Evolutionary conservation across 2,113 vertebrate species (phyloP).

Genomic region (Anseranas semipalmata): DNA sequence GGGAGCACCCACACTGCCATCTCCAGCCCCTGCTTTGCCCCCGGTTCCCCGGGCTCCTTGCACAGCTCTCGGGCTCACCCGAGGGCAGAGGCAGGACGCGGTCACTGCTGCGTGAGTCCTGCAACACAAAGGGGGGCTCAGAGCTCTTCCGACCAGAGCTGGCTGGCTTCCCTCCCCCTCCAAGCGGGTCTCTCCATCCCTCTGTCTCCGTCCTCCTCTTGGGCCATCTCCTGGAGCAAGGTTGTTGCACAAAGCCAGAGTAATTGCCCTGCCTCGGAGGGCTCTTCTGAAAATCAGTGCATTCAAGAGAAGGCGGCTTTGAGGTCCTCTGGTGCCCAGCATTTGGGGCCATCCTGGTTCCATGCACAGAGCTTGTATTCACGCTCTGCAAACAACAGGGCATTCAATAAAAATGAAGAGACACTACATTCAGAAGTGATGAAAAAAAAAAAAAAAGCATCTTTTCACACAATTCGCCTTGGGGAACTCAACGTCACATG

Average conservation of each 20-base stretch:
- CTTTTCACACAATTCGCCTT: conserved; percentile 22
- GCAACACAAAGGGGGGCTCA: not conserved
- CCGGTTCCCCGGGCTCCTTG: not conserved
- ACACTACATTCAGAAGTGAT: conserved; percentile 22
- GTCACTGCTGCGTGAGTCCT: not conserved
- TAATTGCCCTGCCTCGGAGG: not conserved
- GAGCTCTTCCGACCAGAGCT: not conserved
- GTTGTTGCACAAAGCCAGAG: not conserved
- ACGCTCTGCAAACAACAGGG: not conserved
- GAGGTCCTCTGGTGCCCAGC: not conserved
- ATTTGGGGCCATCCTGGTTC: not conserved
- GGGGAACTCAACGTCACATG: not conserved
- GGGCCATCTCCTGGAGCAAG: not conserved
- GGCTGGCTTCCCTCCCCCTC: not conserved
- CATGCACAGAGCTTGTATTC: conserved; percentile 25
- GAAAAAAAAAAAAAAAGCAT: not conserved
- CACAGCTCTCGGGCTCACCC: accelerated
- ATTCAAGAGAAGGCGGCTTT: not conserved
- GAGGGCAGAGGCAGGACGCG: not conserved
- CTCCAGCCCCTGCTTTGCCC: not conserved
- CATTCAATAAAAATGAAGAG: conserved; percentile 13
- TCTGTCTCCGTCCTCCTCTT: not conserved
- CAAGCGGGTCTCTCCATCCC: not conserved
- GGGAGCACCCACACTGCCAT: not conserved
- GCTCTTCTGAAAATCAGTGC: not conserved